Evolutionary conservation across 2,113 vertebrate species (phyloP), one percentile per base, ranked within the genome.

Genomic region (Dasyornis broadbenti): DNA sequence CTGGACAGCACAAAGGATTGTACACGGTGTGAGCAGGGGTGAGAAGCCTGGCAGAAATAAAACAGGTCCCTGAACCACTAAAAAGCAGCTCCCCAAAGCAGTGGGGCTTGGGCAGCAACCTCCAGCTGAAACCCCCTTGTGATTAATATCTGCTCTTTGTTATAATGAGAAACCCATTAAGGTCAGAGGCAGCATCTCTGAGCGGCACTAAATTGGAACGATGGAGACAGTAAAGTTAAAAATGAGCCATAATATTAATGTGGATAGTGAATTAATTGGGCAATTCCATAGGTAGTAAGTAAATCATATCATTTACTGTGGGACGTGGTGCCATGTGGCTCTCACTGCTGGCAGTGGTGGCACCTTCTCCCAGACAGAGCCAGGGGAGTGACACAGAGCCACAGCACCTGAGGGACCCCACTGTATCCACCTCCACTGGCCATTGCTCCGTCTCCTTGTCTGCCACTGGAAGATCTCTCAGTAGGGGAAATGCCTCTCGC

Each of bases 191-290:
- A 89, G 95, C 89, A 92, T 94, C 95, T 97, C 95, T 64, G 81
- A 97, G 95, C 80, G 83, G 93, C 95, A 86, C 89, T 96, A 97
- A 96, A 96, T 92, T 89, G 95, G 94, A 96, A 96, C 28, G 72
- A 94, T 92, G 94, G 95, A 94, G 95, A 91, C 94, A 96, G 94
- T 97, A 95, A 97, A 95, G 92, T 95, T 97, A 96, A 96, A 96
- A 96, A 97, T 76, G 95, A 96, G 91, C 86, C 80, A 75, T 94
- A 96, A 95, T 96, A 96, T 95, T 96, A 96, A 96, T 94, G 96
- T 66, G 90, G 96, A 94, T 96, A 95, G 93, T 84, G 94, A 93
- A 97, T 96, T 95, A 96, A 97, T 95, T 88, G 93, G 93, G 85
- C 92, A 81, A 94, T 97, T 96, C 93, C 85, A 80, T 90, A 77